These are phyloP conservation scores for Cyphotilapia sp. DNA, from an alignment of 2,113 vertebrate genomes.

Conservation along the genomic window DNA sequence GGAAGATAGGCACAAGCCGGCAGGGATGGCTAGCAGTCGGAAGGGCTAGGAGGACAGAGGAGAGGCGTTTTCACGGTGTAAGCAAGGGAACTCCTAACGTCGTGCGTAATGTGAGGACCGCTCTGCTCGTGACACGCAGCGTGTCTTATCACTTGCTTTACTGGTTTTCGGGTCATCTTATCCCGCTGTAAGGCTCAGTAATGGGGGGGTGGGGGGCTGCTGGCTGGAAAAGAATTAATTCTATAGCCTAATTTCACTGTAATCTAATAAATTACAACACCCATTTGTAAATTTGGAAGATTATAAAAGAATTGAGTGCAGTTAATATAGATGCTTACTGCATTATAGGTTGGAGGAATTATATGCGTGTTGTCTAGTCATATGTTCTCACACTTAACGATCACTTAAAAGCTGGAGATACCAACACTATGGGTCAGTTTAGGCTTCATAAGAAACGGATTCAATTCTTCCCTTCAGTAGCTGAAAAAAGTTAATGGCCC, in stretches of 20 bases:
- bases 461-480: neutral
- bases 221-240: neutral
- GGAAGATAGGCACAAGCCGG: conserved; percentile 34
- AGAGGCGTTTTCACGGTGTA: conserved; percentile 61
- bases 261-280: neutral
- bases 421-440: neutral
- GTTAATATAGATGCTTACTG: neutral
- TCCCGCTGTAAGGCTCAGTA: neutral
- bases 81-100: conserved; percentile 64
- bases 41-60: conserved; percentile 25
- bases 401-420: neutral
- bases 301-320: neutral
- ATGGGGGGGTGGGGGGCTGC: neutral
- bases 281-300: neutral
- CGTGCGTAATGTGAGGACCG: conserved; percentile 42
- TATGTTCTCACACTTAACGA: neutral
- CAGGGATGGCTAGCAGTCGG: conserved; percentile 26
- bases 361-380: neutral
- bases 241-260: neutral
- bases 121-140: conserved; percentile 34
- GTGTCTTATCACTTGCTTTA: neutral
- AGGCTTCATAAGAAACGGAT: neutral
- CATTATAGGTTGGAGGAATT: neutral
- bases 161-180: neutral
- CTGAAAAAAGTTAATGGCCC: neutral